Evolutionary conservation across 2,888 invertebrate species (phyloP).

Genomic region (Mesochorus sp.): DNA sequence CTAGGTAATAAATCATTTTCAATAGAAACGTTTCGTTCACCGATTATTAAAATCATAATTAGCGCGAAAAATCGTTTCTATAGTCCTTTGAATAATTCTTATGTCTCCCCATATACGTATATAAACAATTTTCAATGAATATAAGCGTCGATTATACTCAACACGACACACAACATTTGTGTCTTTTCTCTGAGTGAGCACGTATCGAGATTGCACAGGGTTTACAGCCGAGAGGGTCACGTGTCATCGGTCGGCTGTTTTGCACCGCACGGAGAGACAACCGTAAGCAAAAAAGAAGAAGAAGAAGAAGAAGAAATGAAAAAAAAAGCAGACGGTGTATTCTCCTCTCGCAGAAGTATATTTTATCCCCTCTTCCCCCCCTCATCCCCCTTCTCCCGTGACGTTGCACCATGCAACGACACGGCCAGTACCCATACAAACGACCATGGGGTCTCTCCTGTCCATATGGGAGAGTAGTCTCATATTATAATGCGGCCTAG

Average conservation of each 20-base stretch:
- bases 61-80: too few species aligned
- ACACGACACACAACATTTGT: conserved; percentile 26
- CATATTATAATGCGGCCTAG: conserved; percentile 65
- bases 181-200: conserved; percentile 66
- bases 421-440: conserved; percentile 49
- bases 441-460: conserved; percentile 28
- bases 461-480: conserved; percentile 54
- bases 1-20: too few species aligned
- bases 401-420: conserved; percentile 21
- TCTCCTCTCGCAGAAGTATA: neutral
- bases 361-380: neutral
- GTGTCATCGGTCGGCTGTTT: conserved; percentile 67
- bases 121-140: too few species aligned
- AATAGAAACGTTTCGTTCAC: too few species aligned
- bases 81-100: too few species aligned
- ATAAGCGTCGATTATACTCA: conserved; percentile 63
- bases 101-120: too few species aligned
- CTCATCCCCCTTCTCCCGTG: neutral
- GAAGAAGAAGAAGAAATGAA: conserved; percentile 24
- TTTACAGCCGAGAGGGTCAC: conserved; percentile 68
- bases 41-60: too few species aligned
- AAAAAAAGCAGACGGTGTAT: neutral
- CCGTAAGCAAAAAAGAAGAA: conserved; percentile 64
- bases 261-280: conserved; percentile 67
- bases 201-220: conserved; percentile 15